phyloP scores from a whole-genome alignment of 2,113 vertebrate species.

The Corythoichthys haematopterus region DNA sequence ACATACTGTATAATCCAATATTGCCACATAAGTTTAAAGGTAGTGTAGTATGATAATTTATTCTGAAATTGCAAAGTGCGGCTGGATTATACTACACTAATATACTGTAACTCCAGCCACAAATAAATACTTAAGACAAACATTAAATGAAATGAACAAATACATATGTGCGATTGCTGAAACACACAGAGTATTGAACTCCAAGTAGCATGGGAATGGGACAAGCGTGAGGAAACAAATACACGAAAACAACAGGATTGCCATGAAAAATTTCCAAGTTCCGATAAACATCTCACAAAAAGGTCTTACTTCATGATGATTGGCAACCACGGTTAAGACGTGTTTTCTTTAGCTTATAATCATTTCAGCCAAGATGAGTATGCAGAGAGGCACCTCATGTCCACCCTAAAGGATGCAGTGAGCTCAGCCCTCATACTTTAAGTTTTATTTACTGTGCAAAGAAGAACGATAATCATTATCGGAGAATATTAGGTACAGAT shows the following conservation, averaged over 20 bases:
- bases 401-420: no score
- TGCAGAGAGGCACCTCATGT: no score
- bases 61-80: background rate
- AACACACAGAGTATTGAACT: constrained; percentile 16
- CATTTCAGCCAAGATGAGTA: no score
- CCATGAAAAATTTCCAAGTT: constrained; percentile 6
- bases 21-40: background rate
- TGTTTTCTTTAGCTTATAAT: no score
- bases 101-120: background rate
- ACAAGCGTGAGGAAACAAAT: constrained; percentile 6
- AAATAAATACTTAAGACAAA: constrained; percentile 1
- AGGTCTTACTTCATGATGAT: no score
- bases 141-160: constrained; percentile 7
- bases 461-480: no score
- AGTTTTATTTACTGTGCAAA: no score
- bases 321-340: no score
- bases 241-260: constrained; percentile 21
- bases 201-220: constrained; percentile 15
- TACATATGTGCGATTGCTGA: constrained; percentile 10
- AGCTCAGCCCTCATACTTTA: no score
- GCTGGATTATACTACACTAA: background rate
- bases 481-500: no score
- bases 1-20: no score
- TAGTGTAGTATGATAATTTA: background rate
- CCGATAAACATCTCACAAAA: constrained; percentile 10